Evolutionary conservation across 2,888 invertebrate genomes (phyloP), one percentile per base, ranked within the genome.

Genomic region (Limulus polyphemus): DNA sequence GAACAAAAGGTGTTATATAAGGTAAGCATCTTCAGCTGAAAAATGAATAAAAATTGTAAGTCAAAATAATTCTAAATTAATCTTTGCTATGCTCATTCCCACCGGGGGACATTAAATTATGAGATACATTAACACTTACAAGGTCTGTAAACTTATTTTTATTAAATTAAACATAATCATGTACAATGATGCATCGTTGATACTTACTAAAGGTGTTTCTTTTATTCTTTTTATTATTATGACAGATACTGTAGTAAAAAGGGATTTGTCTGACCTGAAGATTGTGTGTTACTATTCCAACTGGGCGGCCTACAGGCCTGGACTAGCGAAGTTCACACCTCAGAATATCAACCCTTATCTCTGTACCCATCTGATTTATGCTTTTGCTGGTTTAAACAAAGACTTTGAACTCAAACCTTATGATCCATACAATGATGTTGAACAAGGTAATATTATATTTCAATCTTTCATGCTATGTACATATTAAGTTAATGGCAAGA

Each of bases 261-360:
- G 61, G 11, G 54, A 61, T 14, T 52, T 52, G n/a, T 14, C 57
- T 12, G 68, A 65, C 32, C 54, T 62, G 11, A 70, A 72, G 61
- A 59, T 72, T 47, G 71, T 73, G 10, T 73, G 72, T 59, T 72
- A 73, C 61, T 72, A 71, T 54, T 69, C 71, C 14, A 71, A 71
- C 52, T 73, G 72, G 72, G 71, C 71, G 10, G 69, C 71, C 13
- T 73, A 72, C 57, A 62, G 73, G 16, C 91, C 90, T 3, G 91
- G 91, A 59, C 86, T 88, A 9, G 92, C 92, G 57, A 88, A 89
- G 76, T 93, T 90, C 78, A 87, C 87, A 73, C 92, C 93, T 0
- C 89, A 91, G 77, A 92, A 93, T 76, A 93, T 93, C 76, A 92
- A 93, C 81, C 93, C 93, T 0, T 92, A 92, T 75, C 81, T 93